These are phyloP conservation scores for Zaprionus taronus DNA, from an alignment of 1,140 invertebrate genomes.

Conservation along the genomic window DNA sequence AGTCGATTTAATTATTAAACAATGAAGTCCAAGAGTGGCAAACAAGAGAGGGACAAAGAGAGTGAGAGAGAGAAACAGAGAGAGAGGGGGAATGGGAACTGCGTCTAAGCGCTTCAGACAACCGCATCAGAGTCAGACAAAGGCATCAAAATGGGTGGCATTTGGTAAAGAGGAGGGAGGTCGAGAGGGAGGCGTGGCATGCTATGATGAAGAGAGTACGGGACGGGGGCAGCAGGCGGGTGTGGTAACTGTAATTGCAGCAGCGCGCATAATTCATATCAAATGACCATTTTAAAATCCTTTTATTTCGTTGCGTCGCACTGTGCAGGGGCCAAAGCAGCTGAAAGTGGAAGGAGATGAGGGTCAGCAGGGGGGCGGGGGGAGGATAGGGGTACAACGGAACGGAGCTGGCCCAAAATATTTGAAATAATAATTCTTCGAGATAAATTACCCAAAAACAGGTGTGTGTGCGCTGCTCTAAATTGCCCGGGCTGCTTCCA, in stretches of 20 bases:
- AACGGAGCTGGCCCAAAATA: conserved; percentile 59
- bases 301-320: conserved; percentile 79
- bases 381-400: conserved; percentile 11
- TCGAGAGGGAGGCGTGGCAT: not conserved
- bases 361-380: not conserved
- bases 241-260: conserved; percentile 77
- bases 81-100: not conserved
- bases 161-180: conserved; percentile 4
- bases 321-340: conserved; percentile 24
- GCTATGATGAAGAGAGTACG: not conserved
- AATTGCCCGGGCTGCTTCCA: conserved; percentile 65
- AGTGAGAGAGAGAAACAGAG: not conserved
- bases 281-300: conserved; percentile 85
- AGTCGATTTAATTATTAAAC: conserved; percentile 84
- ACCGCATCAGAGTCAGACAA: conserved; percentile 77
- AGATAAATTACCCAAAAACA: conserved; percentile 84
- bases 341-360: not conserved
- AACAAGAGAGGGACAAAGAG: conserved; percentile 3
- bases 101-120: conserved; percentile 64
- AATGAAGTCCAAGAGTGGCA: conserved; percentile 68
- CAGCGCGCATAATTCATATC: conserved; percentile 84
- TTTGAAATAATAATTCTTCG: conserved; percentile 85
- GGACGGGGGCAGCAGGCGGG: not conserved
- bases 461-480: conserved; percentile 73
- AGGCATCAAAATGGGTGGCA: conserved; percentile 65